phyloP scores from a whole-genome alignment of 2,113 vertebrate genomes.

The Coptodon rendalli region DNA sequence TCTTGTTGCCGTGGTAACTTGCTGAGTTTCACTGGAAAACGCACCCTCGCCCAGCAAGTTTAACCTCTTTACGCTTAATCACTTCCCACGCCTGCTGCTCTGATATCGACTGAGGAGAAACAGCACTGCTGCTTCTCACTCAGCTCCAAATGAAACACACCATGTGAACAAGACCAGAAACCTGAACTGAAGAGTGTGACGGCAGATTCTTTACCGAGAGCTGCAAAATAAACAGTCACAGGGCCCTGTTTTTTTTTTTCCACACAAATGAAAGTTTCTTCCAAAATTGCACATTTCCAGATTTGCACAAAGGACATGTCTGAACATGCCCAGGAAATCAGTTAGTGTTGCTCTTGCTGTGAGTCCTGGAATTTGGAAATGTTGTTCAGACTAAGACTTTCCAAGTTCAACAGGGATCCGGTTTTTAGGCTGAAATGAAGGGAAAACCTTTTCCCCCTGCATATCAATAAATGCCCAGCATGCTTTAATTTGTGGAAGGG shows the following conservation, averaged over 20 bases:
- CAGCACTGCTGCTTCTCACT: not conserved
- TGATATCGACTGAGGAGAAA: not conserved
- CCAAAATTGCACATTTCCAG: not conserved
- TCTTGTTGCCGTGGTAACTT: constrained; percentile 60
- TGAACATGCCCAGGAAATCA: constrained; percentile 11
- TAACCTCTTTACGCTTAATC: constrained; percentile 55
- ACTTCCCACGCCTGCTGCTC: constrained; percentile 45
- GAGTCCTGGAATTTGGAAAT: not conserved
- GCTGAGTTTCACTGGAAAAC: constrained; percentile 62
- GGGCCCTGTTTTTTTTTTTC: rapidly evolving
- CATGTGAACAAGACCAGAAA: not conserved
- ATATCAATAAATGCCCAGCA: not conserved
- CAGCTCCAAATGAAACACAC: not conserved
- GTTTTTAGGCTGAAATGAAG: not conserved
- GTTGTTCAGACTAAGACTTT: not conserved
- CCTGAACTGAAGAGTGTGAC: not conserved
- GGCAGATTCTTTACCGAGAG: not conserved
- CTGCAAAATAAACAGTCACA: not conserved
- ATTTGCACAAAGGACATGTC: not conserved
- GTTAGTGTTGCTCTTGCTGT: not conserved
- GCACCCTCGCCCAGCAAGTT: constrained; percentile 60
- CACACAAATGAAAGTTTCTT: not conserved
- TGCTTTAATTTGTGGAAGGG: not conserved
- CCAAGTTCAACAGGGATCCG: not conserved
- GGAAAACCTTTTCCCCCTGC: not conserved